phyloP scores from a whole-genome alignment of 2,888 invertebrate species.

The Trachelus troglodyta region DNA sequence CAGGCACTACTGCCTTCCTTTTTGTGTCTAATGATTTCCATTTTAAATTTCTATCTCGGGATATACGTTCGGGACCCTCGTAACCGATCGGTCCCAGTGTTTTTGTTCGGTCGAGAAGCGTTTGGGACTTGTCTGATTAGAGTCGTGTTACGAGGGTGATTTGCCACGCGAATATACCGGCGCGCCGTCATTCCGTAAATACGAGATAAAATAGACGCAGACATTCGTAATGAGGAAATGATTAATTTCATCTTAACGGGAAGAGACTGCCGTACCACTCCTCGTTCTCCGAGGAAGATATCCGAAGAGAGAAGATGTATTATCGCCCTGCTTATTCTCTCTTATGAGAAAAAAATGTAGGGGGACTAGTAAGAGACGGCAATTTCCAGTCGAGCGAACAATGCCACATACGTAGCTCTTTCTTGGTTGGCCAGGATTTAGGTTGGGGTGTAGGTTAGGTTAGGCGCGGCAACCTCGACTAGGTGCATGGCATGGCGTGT shows the following conservation, averaged over 20 bases:
- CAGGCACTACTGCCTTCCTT: background rate
- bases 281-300: background rate
- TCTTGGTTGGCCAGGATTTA: conserved; percentile 38
- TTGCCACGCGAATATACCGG: conserved; percentile 11
- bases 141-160: conserved; percentile 2
- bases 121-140: background rate
- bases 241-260: background rate
- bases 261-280: background rate
- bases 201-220: background rate
- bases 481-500: conserved; percentile 51
- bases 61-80: background rate
- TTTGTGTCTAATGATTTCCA: background rate
- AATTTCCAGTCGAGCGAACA: background rate
- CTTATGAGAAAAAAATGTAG: background rate
- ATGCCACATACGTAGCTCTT: background rate
- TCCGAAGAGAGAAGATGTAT: background rate
- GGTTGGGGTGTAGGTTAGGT: conserved; percentile 22
- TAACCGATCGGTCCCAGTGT: background rate
- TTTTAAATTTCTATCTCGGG: background rate
- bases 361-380: background rate
- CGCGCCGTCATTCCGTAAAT: background rate
- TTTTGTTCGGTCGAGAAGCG: background rate
- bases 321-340: background rate
- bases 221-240: background rate
- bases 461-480: conserved; percentile 28